These are phyloP conservation scores for Panopea generosa DNA, from an alignment of 2,888 invertebrate species.

Conservation along the genomic window DNA sequence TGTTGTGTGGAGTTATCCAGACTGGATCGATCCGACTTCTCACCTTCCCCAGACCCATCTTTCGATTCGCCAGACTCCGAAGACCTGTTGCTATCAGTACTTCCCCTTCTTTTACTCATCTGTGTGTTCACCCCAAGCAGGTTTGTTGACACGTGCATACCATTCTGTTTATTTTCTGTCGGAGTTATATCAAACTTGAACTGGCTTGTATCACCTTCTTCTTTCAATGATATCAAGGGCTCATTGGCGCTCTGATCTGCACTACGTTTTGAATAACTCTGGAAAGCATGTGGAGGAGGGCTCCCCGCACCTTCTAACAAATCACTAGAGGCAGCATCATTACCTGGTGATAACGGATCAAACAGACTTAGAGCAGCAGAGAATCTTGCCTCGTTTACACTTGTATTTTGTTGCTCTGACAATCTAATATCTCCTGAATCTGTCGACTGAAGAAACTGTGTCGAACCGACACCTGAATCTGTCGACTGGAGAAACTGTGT, in stretches of 20 bases:
- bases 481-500: slow-evolving; percentile 45
- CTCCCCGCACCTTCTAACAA: slow-evolving; percentile 53
- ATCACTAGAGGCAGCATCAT: slow-evolving; percentile 33
- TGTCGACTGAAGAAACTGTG: slow-evolving; percentile 52
- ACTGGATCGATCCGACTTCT: slow-evolving; percentile 38
- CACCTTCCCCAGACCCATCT: slow-evolving; percentile 47
- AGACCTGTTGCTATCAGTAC: slow-evolving; percentile 69
- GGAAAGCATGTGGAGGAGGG: slow-evolving; percentile 37
- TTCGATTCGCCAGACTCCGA: slow-evolving; percentile 63
- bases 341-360: slow-evolving; percentile 66
- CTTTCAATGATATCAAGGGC: slow-evolving; percentile 21
- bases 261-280: slow-evolving; percentile 12
- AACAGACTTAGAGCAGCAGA: slow-evolving; percentile 78
- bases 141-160: slow-evolving; percentile 1
- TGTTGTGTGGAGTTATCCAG: slow-evolving; percentile 60
- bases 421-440: slow-evolving; percentile 33
- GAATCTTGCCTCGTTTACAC: slow-evolving; percentile 78
- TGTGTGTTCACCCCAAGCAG: slow-evolving; percentile 19
- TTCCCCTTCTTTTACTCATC: slow-evolving; percentile 51
- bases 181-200: slow-evolving; percentile 32
- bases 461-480: slow-evolving; percentile 54
- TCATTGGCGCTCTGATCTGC: slow-evolving; percentile 7
- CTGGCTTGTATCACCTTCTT: slow-evolving; percentile 14
- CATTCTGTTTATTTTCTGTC: slow-evolving; percentile 16
- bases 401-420: slow-evolving; percentile 80